Conservation (phyloP, 2,888 invertebrate genomes). For the Eulithis prunata region DNA sequence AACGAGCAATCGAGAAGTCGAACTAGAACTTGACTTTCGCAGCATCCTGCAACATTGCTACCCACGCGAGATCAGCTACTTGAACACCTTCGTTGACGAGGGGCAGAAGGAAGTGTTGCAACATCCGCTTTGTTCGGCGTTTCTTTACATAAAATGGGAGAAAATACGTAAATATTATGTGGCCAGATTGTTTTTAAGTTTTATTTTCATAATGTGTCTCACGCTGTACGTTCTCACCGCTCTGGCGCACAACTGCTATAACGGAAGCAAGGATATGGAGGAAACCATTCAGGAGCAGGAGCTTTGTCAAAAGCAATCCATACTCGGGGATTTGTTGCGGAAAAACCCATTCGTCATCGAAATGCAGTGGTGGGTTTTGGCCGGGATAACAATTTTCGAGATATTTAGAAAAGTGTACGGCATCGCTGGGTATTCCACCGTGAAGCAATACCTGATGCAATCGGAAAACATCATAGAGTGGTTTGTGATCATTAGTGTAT, state of each 20-base stretch:
- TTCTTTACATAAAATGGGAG: conserved; percentile 95
- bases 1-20: conserved; percentile 91
- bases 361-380: conserved; percentile 93
- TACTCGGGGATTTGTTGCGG: conserved; percentile 89
- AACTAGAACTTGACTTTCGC: conserved; percentile 92
- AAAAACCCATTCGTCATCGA: conserved; percentile 91
- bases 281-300: conserved; percentile 89
- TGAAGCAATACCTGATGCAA: conserved; percentile 92
- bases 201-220: conserved; percentile 91
- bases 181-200: conserved; percentile 90
- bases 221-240: conserved; percentile 92
- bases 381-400: conserved; percentile 91
- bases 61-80: conserved; percentile 92
- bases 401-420: conserved; percentile 92
- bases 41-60: conserved; percentile 92
- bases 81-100: conserved; percentile 94
- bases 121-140: conserved; percentile 94
- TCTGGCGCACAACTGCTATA: conserved; percentile 93
- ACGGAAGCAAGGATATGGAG: conserved; percentile 90
- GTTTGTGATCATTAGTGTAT: conserved; percentile 93
- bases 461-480: conserved; percentile 94
- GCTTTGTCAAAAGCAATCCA: conserved; percentile 91
- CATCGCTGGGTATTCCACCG: conserved; percentile 91
- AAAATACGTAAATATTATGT: conserved; percentile 95
- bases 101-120: conserved; percentile 94